These are phyloP conservation scores for Chelon auratus DNA, from an alignment of 2,797 vertebrate species.

Conservation along the genomic window DNA sequence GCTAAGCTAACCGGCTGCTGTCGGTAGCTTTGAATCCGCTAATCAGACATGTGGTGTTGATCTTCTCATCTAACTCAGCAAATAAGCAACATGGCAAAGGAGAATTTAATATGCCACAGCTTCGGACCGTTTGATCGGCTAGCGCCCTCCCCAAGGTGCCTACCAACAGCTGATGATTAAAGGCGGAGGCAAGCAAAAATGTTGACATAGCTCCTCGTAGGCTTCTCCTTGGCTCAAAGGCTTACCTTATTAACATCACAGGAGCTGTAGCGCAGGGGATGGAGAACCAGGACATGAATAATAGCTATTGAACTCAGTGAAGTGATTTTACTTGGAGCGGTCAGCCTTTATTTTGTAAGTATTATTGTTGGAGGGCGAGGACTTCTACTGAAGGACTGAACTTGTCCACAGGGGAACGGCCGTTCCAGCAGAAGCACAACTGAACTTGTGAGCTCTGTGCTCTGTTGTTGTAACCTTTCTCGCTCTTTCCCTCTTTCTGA, in stretches of 20 bases:
- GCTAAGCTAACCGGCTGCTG: constrained; percentile 14
- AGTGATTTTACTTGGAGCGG: constrained; percentile 88
- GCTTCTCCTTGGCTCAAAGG: constrained; percentile 63
- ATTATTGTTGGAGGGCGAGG: constrained; percentile 85
- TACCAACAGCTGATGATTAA: constrained; percentile 59
- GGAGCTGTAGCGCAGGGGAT: constrained; percentile 68
- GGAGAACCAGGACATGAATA: constrained; percentile 82
- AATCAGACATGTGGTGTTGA: constrained; percentile 8
- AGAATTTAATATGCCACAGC: constrained; percentile 36
- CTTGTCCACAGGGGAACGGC: constrained; percentile 78
- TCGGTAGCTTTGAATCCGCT: neutral
- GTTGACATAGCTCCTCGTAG: constrained; percentile 69
- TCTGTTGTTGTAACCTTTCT: constrained; percentile 85
- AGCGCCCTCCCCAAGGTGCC: constrained; percentile 33
- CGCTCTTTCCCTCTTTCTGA: constrained; percentile 59
- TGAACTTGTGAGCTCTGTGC: constrained; percentile 79
- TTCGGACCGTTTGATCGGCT: constrained; percentile 28
- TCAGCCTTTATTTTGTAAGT: constrained; percentile 86
- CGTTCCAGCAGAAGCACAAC: constrained; percentile 85
- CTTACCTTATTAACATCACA: constrained; percentile 84
- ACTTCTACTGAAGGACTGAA: constrained; percentile 85
- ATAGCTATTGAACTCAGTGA: constrained; percentile 85
- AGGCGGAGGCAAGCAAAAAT: constrained; percentile 63
- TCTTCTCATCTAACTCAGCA: constrained; percentile 17
- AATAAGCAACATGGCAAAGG: constrained; percentile 22